These are phyloP conservation scores for Pantherophis vulpinus DNA, from an alignment of 2,797 vertebrate genomes.

Conservation along the genomic window DNA sequence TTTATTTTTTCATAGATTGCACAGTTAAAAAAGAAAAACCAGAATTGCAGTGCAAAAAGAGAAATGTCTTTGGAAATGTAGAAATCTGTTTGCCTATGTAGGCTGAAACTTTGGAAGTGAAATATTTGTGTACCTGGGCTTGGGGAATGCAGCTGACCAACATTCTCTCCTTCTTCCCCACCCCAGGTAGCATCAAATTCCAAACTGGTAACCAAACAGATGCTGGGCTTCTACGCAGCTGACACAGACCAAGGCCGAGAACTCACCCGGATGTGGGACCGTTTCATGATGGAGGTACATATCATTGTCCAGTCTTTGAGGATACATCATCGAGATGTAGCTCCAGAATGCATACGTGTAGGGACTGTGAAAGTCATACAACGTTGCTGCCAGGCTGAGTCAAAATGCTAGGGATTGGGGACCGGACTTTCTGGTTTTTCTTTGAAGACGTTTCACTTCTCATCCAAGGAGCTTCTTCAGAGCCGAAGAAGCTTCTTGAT, in stretches of 20 bases:
- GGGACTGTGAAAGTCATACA: not conserved
- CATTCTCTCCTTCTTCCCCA: not conserved
- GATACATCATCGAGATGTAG: not conserved
- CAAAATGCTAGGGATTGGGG: not conserved
- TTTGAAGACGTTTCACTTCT: too few relatives aligned
- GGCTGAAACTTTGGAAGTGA: not conserved
- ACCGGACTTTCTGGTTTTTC: too few relatives aligned
- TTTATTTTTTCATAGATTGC: not conserved
- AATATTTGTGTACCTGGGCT: not conserved
- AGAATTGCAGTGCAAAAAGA: not conserved
- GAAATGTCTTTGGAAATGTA: not conserved
- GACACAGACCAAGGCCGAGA: slow-evolving; percentile 48
- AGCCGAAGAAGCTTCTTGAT: too few relatives aligned
- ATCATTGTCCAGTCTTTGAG: not conserved
- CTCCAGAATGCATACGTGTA: not conserved
- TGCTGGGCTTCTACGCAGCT: slow-evolving; percentile 69
- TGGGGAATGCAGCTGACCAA: not conserved
- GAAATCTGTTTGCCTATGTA: not conserved
- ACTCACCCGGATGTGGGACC: slow-evolving; percentile 75
- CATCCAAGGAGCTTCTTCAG: too few relatives aligned
- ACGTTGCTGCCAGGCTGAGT: not conserved
- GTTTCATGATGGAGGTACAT: slow-evolving; percentile 74
- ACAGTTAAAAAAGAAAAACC: not conserved
- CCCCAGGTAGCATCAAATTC: slow-evolving; percentile 75
- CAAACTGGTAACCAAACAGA: slow-evolving; percentile 76